Base-by-base conservation (phyloP, 2,113 vertebrate genomes). In the Apteryx owenii region DNA sequence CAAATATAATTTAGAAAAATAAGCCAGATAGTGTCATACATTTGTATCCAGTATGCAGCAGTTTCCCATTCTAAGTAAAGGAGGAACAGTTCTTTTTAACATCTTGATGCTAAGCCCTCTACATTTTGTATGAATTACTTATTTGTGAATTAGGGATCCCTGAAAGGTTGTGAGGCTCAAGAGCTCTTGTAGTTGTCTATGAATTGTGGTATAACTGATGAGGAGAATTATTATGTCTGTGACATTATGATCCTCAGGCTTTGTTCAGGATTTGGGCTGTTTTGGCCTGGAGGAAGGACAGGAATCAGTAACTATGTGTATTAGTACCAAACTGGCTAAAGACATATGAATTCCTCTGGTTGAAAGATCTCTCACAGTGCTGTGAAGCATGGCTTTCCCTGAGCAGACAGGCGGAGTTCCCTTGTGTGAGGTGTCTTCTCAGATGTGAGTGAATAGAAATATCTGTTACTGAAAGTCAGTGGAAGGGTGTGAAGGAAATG, bases 191-290 rank as follows among this genome's bases (percentile, higher is more conserved):
- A 89, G 7, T 3, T 20, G 3, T 42, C 19, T 33, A 14, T 44
- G n/a, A 46, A 50, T 8, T 61, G 12, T 20, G 44, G 12, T 36
- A 31, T 56, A 23, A 48, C 84, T 28, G 13, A 61, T 89, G 46
- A 44, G 12, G 10, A 16, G 8, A 62, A 9, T 48, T 53, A 38
- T 5, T 31, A 15, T 7, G 14, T 0, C 0, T 29, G 10, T 10
- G 48, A 73, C 9, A 26, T 3, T 29, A 75, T 11, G 2, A 40
- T 15, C 11, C 19, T 14, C 3, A 4, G 2, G 4, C 48, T 87
- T 81, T 33, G 16, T 44, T 29, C 26, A 40, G 23, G 6, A 54
- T 68, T 80, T 50, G 61, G 50, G 12, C 51, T 93, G 3, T 14
- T 65, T 69, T 25, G 15, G 7, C 33, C 33, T 54, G 11, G n/a